A percentile compares a stretch with the other conserved stretches of the same genome.
These are phyloP conservation scores for Drosophila mimica DNA, from an alignment of 2,888 invertebrate genomes.

Conservation along the genomic window DNA sequence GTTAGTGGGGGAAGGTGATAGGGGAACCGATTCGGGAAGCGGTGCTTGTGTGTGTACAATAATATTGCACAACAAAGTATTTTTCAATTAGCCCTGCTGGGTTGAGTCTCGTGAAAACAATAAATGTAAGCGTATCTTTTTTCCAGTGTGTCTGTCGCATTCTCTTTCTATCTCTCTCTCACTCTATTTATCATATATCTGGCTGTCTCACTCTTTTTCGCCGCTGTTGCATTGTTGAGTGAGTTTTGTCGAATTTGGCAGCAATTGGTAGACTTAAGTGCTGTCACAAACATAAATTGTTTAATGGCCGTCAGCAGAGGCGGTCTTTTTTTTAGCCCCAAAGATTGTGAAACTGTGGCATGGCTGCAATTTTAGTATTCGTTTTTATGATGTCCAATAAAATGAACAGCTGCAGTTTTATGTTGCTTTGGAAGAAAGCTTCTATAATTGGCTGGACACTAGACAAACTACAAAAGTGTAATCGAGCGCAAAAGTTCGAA, in stretches of 20 bases:
- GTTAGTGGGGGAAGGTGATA: neutral
- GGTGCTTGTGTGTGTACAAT: conserved; percentile 32
- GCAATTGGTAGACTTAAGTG: conserved; percentile 69
- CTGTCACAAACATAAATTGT: conserved; percentile 69
- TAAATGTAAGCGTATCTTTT: conserved; percentile 64
- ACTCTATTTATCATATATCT: neutral
- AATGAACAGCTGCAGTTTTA: conserved; percentile 65
- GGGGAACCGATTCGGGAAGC: neutral
- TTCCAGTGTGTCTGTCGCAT: neutral
- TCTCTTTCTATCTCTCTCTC: conserved; percentile 5
- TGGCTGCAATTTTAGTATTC: conserved; percentile 66
- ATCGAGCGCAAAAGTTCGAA: conserved; percentile 27
- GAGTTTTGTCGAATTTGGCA: conserved; percentile 64
- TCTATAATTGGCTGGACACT: conserved; percentile 44
- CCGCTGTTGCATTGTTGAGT: conserved; percentile 49
- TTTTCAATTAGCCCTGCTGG: conserved; percentile 72
- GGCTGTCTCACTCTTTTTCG: conserved; percentile 1
- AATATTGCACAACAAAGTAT: conserved; percentile 77
- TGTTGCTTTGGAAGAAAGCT: conserved; percentile 39
- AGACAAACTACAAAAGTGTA: conserved; percentile 21
- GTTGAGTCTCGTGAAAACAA: conserved; percentile 74
- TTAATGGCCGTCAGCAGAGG: conserved; percentile 67
- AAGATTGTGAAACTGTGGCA: conserved; percentile 52
- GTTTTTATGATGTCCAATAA: conserved; percentile 60
- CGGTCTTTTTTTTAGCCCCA: conserved; percentile 14